These are phyloP conservation scores for Nasua narica DNA, from an alignment of 2,797 vertebrate genomes.

Conservation along the genomic window DNA sequence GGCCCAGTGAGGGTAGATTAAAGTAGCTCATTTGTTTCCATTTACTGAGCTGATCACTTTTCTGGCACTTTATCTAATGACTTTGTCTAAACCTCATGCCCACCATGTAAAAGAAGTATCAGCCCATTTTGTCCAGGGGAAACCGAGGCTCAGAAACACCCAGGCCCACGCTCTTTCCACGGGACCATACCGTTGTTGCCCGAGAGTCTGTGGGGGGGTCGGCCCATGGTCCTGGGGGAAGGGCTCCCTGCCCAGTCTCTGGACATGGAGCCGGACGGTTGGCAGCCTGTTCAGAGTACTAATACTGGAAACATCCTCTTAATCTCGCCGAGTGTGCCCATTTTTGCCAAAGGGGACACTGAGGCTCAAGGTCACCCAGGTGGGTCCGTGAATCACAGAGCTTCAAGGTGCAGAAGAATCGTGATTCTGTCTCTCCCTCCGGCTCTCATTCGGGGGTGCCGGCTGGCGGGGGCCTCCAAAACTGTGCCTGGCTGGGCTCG, in stretches of 20 bases:
- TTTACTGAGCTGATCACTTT: not conserved
- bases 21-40: not conserved
- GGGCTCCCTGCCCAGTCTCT: not conserved
- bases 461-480: not conserved
- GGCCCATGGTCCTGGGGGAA: not conserved
- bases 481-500: not conserved
- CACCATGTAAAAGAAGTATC: not conserved
- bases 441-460: not conserved
- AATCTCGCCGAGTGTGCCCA: not conserved
- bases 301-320: not conserved
- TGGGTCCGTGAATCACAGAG: not conserved
- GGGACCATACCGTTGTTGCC: not conserved
- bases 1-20: not conserved
- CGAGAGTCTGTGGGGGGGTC: not conserved
- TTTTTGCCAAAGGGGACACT: not conserved
- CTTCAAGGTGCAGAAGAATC: not conserved
- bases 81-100: not conserved
- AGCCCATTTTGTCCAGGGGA: not conserved
- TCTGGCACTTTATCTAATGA: not conserved
- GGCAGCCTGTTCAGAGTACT: not conserved
- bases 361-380: not conserved
- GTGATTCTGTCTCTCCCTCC: not conserved
- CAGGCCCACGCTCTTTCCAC: not conserved
- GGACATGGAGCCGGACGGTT: not conserved
- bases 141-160: not conserved